phyloP scores from a whole-genome alignment of 2,113 vertebrate genomes.

The Spea multiplicata region DNA sequence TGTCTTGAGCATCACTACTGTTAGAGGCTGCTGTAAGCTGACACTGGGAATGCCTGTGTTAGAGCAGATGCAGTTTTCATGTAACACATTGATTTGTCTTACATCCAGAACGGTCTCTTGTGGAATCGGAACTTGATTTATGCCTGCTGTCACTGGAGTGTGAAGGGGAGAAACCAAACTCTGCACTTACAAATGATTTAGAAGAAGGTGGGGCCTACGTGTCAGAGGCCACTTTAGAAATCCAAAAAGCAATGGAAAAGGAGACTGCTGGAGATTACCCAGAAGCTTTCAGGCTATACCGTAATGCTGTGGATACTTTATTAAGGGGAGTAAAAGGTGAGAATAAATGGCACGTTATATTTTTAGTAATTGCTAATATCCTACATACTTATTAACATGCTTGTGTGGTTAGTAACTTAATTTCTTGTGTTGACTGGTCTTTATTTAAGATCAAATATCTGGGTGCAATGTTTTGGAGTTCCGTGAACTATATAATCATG shows the following conservation, averaged over 20 bases:
- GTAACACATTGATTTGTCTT: neutral
- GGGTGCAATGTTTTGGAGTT: no score
- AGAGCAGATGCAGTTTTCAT: neutral
- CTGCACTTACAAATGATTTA: neutral
- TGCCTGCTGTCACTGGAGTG: slow-evolving; percentile 51
- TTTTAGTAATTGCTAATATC: no score
- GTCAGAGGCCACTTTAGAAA: slow-evolving; percentile 63
- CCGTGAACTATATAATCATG: no score
- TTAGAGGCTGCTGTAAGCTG: no score
- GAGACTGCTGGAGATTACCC: slow-evolving; percentile 57
- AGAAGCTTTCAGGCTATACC: slow-evolving; percentile 65
- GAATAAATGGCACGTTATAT: neutral
- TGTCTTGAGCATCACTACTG: no score
- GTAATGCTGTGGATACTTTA: slow-evolving; percentile 75
- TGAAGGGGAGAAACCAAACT: slow-evolving; percentile 28
- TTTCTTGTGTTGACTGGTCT: no score
- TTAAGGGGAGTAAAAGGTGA: slow-evolving; percentile 77
- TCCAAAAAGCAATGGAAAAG: slow-evolving; percentile 66
- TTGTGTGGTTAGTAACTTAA: no score
- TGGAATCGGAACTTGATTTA: slow-evolving; percentile 51
- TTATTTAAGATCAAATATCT: no score
- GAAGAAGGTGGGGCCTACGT: slow-evolving; percentile 63
- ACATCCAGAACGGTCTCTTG: slow-evolving; percentile 29
- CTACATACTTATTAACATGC: no score
- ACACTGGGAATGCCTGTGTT: no score